These are phyloP conservation scores for Lutjanus erythropterus DNA, from an alignment of 2,113 vertebrate genomes.

Conservation along the genomic window DNA sequence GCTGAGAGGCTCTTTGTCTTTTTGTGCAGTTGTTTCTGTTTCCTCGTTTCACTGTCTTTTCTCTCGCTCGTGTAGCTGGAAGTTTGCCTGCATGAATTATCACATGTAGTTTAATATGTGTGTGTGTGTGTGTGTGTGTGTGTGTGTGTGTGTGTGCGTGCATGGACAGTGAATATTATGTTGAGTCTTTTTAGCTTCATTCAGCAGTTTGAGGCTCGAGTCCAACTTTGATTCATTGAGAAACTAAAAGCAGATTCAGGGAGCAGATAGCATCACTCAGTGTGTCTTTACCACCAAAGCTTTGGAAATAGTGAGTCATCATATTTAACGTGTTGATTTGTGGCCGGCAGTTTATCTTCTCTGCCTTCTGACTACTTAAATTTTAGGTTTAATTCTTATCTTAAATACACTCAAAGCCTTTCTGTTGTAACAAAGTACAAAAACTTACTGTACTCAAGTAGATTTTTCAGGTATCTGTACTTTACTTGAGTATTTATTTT, in stretches of 20 bases:
- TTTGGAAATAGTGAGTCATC: constrained; percentile 55
- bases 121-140: background rate
- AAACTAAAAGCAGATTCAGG: constrained; percentile 36
- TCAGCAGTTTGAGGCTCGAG: constrained; percentile 14
- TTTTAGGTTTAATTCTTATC: no score
- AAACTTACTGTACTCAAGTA: no score
- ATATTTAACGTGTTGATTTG: constrained; percentile 1
- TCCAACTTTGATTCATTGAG: constrained; percentile 41
- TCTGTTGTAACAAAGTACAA: no score
- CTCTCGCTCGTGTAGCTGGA: background rate
- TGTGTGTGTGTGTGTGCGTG: constrained; percentile 1
- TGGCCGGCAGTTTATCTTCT: constrained; percentile 18
- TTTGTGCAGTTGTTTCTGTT: constrained; percentile 17
- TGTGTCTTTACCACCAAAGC: background rate
- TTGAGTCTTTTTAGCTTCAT: constrained; percentile 24
- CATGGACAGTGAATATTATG: background rate
- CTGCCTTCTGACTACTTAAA: background rate
- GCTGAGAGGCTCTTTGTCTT: constrained; percentile 61
- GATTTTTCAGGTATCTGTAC: no score
- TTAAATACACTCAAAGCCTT: background rate
- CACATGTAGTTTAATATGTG: background rate
- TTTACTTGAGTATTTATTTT: no score
- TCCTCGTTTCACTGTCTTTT: background rate
- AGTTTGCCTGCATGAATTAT: background rate
- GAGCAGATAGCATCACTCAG: constrained; percentile 9